These are phyloP conservation scores for Trichonephila clavata DNA, from an alignment of 1,140 invertebrate genomes.

Conservation along the genomic window DNA sequence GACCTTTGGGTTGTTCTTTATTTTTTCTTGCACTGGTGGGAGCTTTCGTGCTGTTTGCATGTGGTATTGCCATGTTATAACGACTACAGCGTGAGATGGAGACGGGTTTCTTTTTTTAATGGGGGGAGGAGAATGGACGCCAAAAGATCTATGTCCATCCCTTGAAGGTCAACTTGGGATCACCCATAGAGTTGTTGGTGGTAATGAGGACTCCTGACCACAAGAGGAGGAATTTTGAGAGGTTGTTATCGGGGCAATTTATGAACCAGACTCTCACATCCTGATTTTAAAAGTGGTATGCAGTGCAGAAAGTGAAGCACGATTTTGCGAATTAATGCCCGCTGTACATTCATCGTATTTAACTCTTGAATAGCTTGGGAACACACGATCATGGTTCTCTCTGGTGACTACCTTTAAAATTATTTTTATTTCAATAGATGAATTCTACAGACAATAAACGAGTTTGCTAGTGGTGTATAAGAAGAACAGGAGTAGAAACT, in stretches of 20 bases:
- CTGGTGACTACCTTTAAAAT: neutral
- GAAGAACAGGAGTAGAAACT: too few species aligned
- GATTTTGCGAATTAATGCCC: conserved; percentile 13
- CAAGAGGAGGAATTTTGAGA: conserved; percentile 29
- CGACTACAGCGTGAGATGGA: conserved; percentile 65
- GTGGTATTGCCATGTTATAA: conserved; percentile 61
- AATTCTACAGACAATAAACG: too few species aligned
- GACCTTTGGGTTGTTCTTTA: conserved; percentile 53
- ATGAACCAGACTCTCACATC: neutral
- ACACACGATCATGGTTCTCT: neutral
- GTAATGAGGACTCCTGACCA: conserved; percentile 35
- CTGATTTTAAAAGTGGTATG: neutral
- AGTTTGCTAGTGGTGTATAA: too few species aligned
- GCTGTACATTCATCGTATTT: neutral
- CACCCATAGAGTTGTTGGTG: conserved; percentile 21
- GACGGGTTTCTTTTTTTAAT: conserved; percentile 23
- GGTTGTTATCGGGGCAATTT: conserved; percentile 39
- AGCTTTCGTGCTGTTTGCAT: conserved; percentile 37
- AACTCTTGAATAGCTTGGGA: neutral
- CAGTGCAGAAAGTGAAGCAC: conserved; percentile 18
- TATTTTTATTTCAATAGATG: neutral
- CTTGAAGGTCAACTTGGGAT: conserved; percentile 23
- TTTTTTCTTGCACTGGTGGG: neutral
- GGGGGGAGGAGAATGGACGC: conserved; percentile 22
- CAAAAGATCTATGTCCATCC: conserved; percentile 23